Evolutionary conservation across 2,113 vertebrate species (phyloP), one percentile per base, ranked within the genome.

Genomic region (Enhydra lutris): DNA sequence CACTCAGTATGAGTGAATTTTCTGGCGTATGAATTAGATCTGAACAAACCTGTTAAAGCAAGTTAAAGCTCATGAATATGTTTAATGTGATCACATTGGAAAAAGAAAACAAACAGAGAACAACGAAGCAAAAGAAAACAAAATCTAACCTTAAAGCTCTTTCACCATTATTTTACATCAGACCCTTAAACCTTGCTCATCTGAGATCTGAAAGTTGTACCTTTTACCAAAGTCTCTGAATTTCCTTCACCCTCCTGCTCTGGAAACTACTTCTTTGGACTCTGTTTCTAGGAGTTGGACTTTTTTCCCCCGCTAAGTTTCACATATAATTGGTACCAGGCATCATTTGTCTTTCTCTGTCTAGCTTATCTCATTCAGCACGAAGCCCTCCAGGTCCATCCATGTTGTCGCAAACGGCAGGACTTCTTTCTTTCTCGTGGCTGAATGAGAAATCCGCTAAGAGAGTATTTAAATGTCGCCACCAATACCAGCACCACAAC

Each of bases 11-110:
- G 14, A 52, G 9, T 80, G 7, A 52, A 61, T 85, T 80, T 95
- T 65, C 87, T 10, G 78, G 65, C 14, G 45, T 59, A 63, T 34
- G 69, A 63, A 65, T 92, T 69, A 67, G 76, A 85, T 69, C 81
- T 89, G 29, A 91, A 96, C 80, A 91, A 93, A 94, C 34, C 52
- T 88, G 10, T 85, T 85, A 81, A 94, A 89, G 80, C 29, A 78
- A 94, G 52, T 55, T 18, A 55, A 55, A 18, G 59, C 47, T 65
- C 21, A 80, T 63, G 42, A 85, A 17, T 42, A 79, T 57, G 31
- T 39, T 67, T 24, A 55, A 86, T 39, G 52, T 29, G 73, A 80
- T 57, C n/a, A 24, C 20, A 69, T 73, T 39, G 45, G 55, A 84
- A 87, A 87, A 95, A 90, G 55, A 89, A 94, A 76, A 11, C 13